These are phyloP conservation scores for Haemorhous mexicanus DNA, from an alignment of 2,113 vertebrate genomes.

Conservation along the genomic window DNA sequence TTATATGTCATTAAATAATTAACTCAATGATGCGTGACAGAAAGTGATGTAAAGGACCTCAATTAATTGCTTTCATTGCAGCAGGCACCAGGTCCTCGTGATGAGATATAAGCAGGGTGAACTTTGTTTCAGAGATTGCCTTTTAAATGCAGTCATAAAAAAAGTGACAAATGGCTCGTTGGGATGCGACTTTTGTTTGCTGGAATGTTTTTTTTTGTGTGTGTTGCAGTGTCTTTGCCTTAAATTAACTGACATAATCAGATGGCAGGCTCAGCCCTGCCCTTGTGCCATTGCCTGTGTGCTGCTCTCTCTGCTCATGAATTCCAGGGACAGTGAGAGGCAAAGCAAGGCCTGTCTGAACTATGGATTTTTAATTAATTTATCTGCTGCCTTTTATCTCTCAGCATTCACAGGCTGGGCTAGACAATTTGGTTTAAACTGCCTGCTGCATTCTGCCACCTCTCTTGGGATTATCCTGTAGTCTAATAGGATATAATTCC, in stretches of 20 bases:
- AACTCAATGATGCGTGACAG: conserved; percentile 40
- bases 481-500: conserved; percentile 35
- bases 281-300: background rate
- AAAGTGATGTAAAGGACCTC: conserved; percentile 36
- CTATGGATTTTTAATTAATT: conserved; percentile 45
- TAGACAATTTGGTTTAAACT: conserved; percentile 18
- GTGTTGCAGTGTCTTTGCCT: background rate
- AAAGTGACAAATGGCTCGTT: conserved; percentile 4
- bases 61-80: conserved; percentile 51
- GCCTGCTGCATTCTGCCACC: conserved; percentile 18
- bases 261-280: background rate
- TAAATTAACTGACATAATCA: conserved; percentile 12
- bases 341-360: background rate
- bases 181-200: background rate
- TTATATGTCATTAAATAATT: conserved; percentile 64
- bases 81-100: background rate
- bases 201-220: background rate
- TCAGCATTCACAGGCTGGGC: background rate
- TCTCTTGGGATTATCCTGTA: conserved; percentile 35
- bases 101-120: conserved; percentile 17
- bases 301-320: background rate
- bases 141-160: conserved; percentile 35
- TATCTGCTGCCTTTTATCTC: conserved; percentile 36
- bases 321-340: background rate
- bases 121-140: conserved; percentile 32